Conservation (phyloP, 1,140 invertebrate genomes). For the Calycopis cecrops region DNA sequence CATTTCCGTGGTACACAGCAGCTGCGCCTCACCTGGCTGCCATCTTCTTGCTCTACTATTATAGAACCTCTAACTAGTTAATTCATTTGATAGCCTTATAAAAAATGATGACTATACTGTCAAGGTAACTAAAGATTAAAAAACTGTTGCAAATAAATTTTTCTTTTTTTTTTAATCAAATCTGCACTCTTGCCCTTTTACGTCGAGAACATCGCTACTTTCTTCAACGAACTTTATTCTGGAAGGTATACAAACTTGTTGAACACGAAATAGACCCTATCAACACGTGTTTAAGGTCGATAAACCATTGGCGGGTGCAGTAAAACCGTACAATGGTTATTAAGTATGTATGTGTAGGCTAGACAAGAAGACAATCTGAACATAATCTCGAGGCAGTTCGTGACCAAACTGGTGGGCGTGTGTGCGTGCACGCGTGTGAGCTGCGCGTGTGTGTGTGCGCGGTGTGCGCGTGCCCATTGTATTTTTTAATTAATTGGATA, state of each 20-base stretch:
- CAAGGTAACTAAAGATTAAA: no score
- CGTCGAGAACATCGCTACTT: conserved; percentile 5
- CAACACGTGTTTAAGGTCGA: not conserved
- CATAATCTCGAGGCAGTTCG: conserved; percentile 50
- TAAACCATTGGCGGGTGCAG: conserved; percentile 4
- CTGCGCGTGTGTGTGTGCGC: conserved; percentile 37
- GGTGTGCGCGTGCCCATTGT: conserved; percentile 40
- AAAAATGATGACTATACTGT: no score
- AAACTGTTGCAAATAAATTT: no score
- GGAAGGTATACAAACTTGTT: not conserved
- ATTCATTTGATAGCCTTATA: no score
- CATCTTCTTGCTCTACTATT: no score
- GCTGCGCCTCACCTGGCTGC: no score
- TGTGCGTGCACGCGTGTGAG: conserved; percentile 28
- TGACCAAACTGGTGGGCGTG: conserved; percentile 54
- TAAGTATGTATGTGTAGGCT: conserved; percentile 14
- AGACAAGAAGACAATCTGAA: conserved; percentile 48
- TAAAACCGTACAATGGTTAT: conserved; percentile 17
- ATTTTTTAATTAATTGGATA: conserved; percentile 25
- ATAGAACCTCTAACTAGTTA: no score
- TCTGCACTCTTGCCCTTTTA: conserved; percentile 6
- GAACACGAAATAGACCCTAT: conserved; percentile 6
- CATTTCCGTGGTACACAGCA: no score
- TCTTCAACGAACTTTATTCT: conserved; percentile 15
- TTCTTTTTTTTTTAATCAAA: no score